Evolutionary conservation across 2,797 vertebrate genomes (phyloP).

Genomic region (Megalops cyprinoides): DNA sequence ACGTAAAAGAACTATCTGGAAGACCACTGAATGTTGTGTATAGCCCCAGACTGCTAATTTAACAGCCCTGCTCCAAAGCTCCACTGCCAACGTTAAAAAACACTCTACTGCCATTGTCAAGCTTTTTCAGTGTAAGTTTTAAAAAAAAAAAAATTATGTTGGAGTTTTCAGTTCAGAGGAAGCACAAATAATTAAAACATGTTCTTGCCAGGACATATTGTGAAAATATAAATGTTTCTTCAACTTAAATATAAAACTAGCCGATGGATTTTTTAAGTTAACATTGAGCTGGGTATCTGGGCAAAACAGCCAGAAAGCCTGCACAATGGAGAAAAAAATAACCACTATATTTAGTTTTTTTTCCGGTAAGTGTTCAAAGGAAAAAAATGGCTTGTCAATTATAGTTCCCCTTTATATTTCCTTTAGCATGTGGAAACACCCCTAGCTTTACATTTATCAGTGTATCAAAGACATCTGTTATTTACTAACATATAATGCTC

Average conservation of each 20-base stretch:
- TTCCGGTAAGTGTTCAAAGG: not conserved
- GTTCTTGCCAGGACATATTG: too few relatives aligned
- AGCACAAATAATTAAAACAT: too few relatives aligned
- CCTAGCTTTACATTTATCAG: not conserved
- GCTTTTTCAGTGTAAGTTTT: not conserved
- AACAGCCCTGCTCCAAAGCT: too few relatives aligned
- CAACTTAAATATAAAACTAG: not conserved
- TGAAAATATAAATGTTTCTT: not conserved
- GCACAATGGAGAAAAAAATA: not conserved
- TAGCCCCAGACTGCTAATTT: too few relatives aligned
- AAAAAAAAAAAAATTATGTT: too few relatives aligned
- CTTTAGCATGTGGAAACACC: conserved; percentile 3
- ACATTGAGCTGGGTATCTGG: not conserved
- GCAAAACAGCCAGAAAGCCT: not conserved
- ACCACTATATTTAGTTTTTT: conserved; percentile 2
- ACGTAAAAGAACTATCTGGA: too few relatives aligned
- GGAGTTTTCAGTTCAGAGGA: too few relatives aligned
- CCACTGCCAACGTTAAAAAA: too few relatives aligned
- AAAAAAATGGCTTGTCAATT: not conserved
- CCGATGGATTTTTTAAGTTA: too few relatives aligned
- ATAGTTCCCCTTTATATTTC: not conserved
- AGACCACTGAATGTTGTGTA: too few relatives aligned
- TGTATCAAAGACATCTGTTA: conserved; percentile 4
- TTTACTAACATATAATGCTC: not conserved
- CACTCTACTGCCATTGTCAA: too few relatives aligned